A percentile compares a stretch with the other conserved stretches of the same genome.
These are phyloP conservation scores for Rhogogaster chlorosoma DNA, from an alignment of 2,888 invertebrate species.

Conservation along the genomic window DNA sequence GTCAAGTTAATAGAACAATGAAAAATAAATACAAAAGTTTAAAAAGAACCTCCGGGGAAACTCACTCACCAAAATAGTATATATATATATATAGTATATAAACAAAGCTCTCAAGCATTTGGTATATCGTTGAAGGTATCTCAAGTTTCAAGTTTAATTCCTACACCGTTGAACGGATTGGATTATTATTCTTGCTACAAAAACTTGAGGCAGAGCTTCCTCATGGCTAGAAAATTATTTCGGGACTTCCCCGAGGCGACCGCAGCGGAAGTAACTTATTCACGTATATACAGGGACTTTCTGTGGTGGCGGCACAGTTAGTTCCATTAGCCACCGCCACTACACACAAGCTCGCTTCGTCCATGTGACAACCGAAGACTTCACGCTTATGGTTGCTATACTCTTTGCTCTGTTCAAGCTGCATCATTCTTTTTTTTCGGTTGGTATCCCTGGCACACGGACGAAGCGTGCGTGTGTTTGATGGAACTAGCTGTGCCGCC, in stretches of 20 bases:
- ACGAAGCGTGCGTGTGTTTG: no score
- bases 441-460: no score
- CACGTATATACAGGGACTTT: no score
- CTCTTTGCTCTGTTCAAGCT: no score
- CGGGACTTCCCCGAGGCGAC: not conserved
- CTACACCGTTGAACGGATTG: conserved; percentile 16
- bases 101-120: conserved; percentile 6
- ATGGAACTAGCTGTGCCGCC: no score
- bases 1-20: not conserved
- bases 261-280: not conserved
- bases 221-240: conserved; percentile 21
- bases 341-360: no score
- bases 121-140: not conserved
- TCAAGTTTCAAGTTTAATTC: conserved; percentile 40
- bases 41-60: not conserved
- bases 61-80: not conserved
- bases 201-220: conserved; percentile 10
- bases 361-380: no score
- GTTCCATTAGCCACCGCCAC: no score
- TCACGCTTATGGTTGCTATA: no score
- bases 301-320: no score
- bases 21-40: not conserved
- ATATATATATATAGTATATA: not conserved
- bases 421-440: no score
- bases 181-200: conserved; percentile 27